A percentile compares a stretch with the other conserved stretches of the same genome.
These are phyloP conservation scores for Hippocampus abdominalis DNA, from an alignment of 2,113 vertebrate genomes.

Conservation along the genomic window DNA sequence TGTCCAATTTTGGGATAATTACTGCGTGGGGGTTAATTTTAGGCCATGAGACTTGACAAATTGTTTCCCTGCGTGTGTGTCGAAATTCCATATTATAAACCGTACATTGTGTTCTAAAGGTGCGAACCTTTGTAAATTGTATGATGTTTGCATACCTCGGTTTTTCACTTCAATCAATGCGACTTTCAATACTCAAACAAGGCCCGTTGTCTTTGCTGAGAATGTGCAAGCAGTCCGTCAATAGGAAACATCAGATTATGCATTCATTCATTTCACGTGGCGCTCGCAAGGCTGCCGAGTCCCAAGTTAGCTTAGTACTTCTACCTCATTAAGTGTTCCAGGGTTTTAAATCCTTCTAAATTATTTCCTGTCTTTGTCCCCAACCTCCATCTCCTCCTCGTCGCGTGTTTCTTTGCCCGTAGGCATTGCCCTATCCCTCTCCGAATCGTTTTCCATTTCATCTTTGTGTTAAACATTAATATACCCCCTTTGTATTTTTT, in stretches of 20 bases:
- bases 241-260: constrained; percentile 17
- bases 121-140: background rate
- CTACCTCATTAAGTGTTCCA: constrained; percentile 14
- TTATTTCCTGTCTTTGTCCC: constrained; percentile 5
- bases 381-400: constrained; percentile 9
- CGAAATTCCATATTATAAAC: background rate
- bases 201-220: constrained; percentile 10
- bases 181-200: constrained; percentile 25
- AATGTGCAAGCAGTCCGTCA: constrained; percentile 20
- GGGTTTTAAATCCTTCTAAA: constrained; percentile 9
- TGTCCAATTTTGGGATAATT: too few relatives aligned
- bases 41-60: too few relatives aligned
- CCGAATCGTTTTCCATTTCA: constrained; percentile 39
- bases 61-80: background rate
- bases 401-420: constrained; percentile 22
- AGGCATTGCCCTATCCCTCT: constrained; percentile 19
- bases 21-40: too few relatives aligned
- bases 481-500: constrained; percentile 3
- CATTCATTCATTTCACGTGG: background rate
- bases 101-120: background rate
- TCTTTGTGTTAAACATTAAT: constrained; percentile 51
- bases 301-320: constrained; percentile 11
- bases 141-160: constrained; percentile 1
- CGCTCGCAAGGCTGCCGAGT: background rate
- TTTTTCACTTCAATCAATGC: constrained; percentile 4